phyloP scores from a whole-genome alignment of 2,113 vertebrate genomes.

The Ophthalmolycus amberensis region DNA sequence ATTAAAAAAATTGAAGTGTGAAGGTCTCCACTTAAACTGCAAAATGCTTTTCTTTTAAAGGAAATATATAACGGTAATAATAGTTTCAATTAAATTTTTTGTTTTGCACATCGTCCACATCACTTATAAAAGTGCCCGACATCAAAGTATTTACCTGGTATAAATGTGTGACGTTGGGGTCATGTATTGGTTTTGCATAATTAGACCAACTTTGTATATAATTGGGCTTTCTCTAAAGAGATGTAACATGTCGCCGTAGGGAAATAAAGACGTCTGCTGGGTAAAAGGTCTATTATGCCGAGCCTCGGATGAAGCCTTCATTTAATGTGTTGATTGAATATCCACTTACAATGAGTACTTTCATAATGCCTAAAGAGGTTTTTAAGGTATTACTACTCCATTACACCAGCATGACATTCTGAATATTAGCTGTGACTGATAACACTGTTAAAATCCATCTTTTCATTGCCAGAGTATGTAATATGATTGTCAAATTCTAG shows the following conservation, averaged over 20 bases:
- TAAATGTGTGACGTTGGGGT: not conserved
- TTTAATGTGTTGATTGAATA: not conserved
- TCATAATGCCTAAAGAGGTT: not conserved
- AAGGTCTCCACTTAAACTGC: not conserved
- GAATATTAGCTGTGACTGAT: not conserved
- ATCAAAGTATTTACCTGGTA: not conserved
- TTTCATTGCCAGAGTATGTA: not conserved
- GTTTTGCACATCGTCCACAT: not conserved
- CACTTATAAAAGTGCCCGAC: not conserved
- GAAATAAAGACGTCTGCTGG: not conserved
- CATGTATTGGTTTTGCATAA: not conserved
- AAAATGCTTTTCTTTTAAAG: not conserved
- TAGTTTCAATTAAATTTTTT: not conserved
- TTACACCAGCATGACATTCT: not conserved
- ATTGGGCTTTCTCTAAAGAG: not conserved
- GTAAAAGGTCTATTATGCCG: not conserved
- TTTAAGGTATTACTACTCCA: not conserved
- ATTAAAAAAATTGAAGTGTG: not conserved
- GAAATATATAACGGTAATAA: not conserved
- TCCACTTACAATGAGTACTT: not conserved
- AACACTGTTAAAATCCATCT: not conserved
- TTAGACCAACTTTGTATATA: not conserved
- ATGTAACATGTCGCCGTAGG: not conserved
- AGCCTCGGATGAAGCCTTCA: not conserved
- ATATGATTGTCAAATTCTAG: not conserved